Conservation (phyloP, 2,888 invertebrate genomes). For the Andrena haemorrhoa region DNA sequence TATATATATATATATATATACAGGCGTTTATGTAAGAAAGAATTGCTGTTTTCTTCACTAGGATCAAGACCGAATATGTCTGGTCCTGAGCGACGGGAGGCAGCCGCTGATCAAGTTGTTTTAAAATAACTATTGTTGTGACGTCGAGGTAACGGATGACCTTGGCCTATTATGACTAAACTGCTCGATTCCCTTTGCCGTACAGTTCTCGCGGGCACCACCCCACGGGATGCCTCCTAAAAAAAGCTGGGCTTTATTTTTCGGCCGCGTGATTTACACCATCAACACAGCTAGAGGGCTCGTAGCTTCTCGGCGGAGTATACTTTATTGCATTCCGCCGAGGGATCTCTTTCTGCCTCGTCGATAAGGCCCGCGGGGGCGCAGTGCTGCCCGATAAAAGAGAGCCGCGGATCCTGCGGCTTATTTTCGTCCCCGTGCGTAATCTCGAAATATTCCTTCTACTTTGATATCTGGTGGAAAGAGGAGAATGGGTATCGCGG, state of each 20-base stretch:
- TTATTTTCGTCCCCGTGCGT: slow-evolving; percentile 66
- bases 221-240: not conserved
- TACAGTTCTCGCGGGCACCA: slow-evolving; percentile 15
- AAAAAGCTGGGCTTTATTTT: slow-evolving; percentile 18
- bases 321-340: slow-evolving; percentile 11
- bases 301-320: not conserved
- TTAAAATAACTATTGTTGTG: slow-evolving; percentile 74
- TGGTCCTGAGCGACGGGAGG: slow-evolving; percentile 14
- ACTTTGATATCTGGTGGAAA: slow-evolving; percentile 50
- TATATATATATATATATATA: too few relatives aligned
- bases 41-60: slow-evolving; percentile 8
- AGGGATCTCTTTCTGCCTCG: not conserved
- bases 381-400: slow-evolving; percentile 51
- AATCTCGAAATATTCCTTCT: slow-evolving; percentile 69
- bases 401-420: slow-evolving; percentile 46
- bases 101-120: slow-evolving; percentile 46
- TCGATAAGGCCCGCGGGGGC: slow-evolving; percentile 38
- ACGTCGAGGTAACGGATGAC: slow-evolving; percentile 56
- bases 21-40: slow-evolving; percentile 14
- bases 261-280: not conserved
- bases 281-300: not conserved
- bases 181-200: slow-evolving; percentile 16
- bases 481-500: slow-evolving; percentile 17
- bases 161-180: slow-evolving; percentile 69
- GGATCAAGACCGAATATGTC: slow-evolving; percentile 46